Evolutionary conservation across 1,140 invertebrate genomes (phyloP).

Genomic region (Charaxes varanes): DNA sequence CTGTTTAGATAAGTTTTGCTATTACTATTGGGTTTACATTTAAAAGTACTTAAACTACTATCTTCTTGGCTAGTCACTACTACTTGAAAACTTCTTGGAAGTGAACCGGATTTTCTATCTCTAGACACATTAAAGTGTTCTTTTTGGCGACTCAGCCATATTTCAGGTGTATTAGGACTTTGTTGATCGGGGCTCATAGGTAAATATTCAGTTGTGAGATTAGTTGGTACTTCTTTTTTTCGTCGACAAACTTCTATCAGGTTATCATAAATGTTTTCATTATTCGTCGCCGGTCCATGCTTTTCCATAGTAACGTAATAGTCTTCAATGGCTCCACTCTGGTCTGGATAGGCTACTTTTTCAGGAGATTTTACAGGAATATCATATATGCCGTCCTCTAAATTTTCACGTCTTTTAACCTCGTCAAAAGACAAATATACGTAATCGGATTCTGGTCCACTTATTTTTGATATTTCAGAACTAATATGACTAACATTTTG

Average conservation of each 20-base stretch:
- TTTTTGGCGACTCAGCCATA: conserved; percentile 72
- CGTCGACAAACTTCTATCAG: conserved; percentile 52
- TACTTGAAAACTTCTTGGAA: conserved; percentile 85
- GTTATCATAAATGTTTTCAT: conserved; percentile 57
- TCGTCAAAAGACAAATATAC: conserved; percentile 67
- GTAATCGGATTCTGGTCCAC: conserved; percentile 64
- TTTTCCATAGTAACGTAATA: conserved; percentile 61
- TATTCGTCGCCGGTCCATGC: conserved; percentile 27
- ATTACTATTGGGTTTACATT: conserved; percentile 65
- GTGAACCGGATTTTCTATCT: conserved; percentile 82
- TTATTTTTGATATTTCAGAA: conserved; percentile 21
- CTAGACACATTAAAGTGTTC: conserved; percentile 69
- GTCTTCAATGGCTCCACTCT: conserved; percentile 22
- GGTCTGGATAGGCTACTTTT: conserved; percentile 32
- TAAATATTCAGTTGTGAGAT: conserved; percentile 47
- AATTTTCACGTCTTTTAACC: conserved; percentile 39
- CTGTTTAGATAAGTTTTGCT: conserved; percentile 71
- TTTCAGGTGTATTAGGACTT: conserved; percentile 69
- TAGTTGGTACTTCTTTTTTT: conserved; percentile 41
- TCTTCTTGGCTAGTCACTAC: conserved; percentile 62
- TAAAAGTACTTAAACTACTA: conserved; percentile 52
- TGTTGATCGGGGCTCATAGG: conserved; percentile 63
- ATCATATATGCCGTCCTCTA: conserved; percentile 65
- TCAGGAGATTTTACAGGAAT: conserved; percentile 58
- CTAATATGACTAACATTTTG: conserved; percentile 23